phyloP scores from a whole-genome alignment of 1,140 invertebrate genomes.

The Rhyacophila brunnea region DNA sequence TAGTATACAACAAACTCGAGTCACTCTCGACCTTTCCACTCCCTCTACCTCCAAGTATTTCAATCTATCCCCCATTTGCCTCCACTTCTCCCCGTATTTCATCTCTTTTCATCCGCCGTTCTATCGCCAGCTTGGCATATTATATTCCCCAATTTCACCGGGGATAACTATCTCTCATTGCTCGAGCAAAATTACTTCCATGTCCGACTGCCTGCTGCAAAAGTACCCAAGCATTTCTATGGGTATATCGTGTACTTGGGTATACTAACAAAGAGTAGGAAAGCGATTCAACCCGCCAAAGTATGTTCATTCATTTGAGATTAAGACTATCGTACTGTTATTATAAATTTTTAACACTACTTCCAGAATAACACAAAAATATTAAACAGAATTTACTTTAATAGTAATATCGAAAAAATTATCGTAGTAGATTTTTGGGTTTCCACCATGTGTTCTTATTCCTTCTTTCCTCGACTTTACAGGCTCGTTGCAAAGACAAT shows the following conservation, averaged over 20 bases:
- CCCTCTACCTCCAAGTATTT: neutral
- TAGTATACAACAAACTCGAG: constrained; percentile 12
- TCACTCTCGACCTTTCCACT: neutral
- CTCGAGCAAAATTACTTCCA: constrained; percentile 34
- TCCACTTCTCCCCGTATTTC: constrained; percentile 5
- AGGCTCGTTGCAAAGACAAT: no score
- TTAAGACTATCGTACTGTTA: no score
- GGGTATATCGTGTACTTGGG: neutral
- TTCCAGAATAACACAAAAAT: no score
- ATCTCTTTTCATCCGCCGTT: constrained; percentile 11
- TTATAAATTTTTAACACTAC: no score
- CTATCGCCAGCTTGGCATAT: constrained; percentile 28
- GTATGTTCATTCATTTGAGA: no score
- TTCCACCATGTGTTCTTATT: no score
- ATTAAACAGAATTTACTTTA: no score
- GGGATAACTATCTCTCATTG: constrained; percentile 37
- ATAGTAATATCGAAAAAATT: no score
- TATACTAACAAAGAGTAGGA: neutral
- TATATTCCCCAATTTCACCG: constrained; percentile 35
- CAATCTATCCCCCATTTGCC: constrained; percentile 4
- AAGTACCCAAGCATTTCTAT: neutral
- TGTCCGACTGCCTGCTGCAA: neutral
- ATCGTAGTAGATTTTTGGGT: no score
- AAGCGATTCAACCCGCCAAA: no score
- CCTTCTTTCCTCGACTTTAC: no score